Conservation (phyloP, 2,113 vertebrate species). For the Prunella himalayana region DNA sequence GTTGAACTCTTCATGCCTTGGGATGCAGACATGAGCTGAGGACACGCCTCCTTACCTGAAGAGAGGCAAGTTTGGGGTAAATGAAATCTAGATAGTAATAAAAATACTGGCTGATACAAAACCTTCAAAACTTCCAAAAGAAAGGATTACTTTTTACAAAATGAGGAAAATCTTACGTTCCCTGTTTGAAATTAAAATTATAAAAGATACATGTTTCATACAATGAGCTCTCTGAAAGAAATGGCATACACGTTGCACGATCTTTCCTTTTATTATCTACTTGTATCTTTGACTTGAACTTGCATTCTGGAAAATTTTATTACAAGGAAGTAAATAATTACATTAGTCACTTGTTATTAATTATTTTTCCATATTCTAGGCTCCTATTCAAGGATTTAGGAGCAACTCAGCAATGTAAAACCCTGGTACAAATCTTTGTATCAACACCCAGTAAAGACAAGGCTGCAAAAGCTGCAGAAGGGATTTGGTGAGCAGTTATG, state of each 20-base stretch:
- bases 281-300: not conserved
- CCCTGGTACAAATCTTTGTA: not conserved
- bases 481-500: not conserved
- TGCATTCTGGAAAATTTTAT: not conserved
- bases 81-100: not conserved
- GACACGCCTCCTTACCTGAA: not conserved
- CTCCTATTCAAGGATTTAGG: not conserved
- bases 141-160: not conserved
- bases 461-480: not conserved
- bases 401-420: not conserved
- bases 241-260: not conserved
- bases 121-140: not conserved
- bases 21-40: not conserved
- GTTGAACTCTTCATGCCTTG: not conserved
- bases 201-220: not conserved
- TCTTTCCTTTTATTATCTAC: not conserved
- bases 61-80: not conserved
- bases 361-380: not conserved
- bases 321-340: not conserved
- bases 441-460: not conserved
- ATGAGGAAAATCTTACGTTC: not conserved
- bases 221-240: not conserved
- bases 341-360: not conserved
- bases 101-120: not conserved
- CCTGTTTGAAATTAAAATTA: not conserved